phyloP scores from a whole-genome alignment of 2,888 invertebrate species.

The Arctia plantaginis region DNA sequence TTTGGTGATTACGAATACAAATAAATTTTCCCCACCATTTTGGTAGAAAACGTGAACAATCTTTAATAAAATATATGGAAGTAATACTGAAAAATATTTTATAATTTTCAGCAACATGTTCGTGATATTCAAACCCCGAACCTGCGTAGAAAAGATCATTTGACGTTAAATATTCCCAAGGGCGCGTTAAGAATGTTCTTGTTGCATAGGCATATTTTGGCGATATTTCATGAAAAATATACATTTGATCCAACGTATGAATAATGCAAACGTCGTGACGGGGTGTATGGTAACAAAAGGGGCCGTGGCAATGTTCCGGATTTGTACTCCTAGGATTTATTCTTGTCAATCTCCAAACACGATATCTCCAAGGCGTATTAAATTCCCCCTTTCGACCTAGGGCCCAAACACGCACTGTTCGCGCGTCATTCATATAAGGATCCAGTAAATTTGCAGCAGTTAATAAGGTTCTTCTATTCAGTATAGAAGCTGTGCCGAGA shows the following conservation, averaged over 20 bases:
- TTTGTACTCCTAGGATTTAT: conserved; percentile 62
- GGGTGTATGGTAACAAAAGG: conserved; percentile 61
- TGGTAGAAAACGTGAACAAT: conserved; percentile 66
- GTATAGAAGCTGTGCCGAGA: conserved; percentile 56
- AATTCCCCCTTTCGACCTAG: conserved; percentile 56
- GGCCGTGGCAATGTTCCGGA: conserved; percentile 70
- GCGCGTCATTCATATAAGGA: conserved; percentile 53
- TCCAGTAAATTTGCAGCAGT: conserved; percentile 65
- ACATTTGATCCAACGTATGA: conserved; percentile 61
- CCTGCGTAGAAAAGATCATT: conserved; percentile 49
- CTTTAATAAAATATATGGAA: conserved; percentile 30
- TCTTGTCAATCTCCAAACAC: conserved; percentile 62
- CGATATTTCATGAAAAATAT: conserved; percentile 42
- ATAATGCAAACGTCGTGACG: conserved; percentile 65
- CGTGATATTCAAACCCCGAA: conserved; percentile 61
- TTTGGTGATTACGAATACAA: conserved; percentile 57
- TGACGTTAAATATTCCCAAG: background rate
- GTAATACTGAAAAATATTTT: conserved; percentile 54
- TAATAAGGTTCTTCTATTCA: conserved; percentile 62
- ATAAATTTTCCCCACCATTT: conserved; percentile 76
- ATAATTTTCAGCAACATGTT: conserved; percentile 64
- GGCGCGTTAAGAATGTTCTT: conserved; percentile 19
- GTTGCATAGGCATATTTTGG: conserved; percentile 50
- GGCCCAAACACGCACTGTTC: conserved; percentile 64
- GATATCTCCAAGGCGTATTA: conserved; percentile 63